phyloP scores from a whole-genome alignment of 2,113 vertebrate species.

The Holacanthus passer region DNA sequence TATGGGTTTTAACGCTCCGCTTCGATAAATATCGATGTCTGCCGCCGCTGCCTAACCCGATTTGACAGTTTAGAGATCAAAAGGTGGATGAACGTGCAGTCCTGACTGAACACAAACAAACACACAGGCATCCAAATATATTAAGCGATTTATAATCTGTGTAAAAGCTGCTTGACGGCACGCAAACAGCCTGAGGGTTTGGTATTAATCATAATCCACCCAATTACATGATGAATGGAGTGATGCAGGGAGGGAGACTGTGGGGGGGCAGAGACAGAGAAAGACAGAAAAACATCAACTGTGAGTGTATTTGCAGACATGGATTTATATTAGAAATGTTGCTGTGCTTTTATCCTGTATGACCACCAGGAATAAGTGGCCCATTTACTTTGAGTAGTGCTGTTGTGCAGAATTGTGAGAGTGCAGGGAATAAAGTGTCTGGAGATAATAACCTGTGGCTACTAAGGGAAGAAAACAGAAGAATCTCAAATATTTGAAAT shows the following conservation, averaged over 20 bases:
- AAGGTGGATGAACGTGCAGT: slow-evolving; percentile 6
- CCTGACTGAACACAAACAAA: slow-evolving; percentile 38
- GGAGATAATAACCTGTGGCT: slow-evolving; percentile 5
- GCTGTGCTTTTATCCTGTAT: neutral
- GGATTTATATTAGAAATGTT: slow-evolving; percentile 9
- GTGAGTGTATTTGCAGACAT: slow-evolving; percentile 18
- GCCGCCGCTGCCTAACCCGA: neutral
- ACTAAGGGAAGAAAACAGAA: neutral
- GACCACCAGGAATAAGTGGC: neutral
- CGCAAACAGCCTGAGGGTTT: slow-evolving; percentile 57
- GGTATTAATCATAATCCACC: slow-evolving; percentile 62
- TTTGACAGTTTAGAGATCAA: slow-evolving; percentile 60
- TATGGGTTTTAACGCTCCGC: neutral
- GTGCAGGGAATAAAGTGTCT: neutral
- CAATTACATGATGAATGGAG: slow-evolving; percentile 60
- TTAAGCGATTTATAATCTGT: slow-evolving; percentile 52
- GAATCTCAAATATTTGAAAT: slow-evolving; percentile 10
- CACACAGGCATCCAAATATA: slow-evolving; percentile 39
- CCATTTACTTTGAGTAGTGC: neutral
- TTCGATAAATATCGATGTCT: slow-evolving; percentile 29
- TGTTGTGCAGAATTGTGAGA: neutral
- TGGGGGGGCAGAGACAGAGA: slow-evolving; percentile 2
- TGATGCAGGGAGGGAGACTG: slow-evolving; percentile 5
- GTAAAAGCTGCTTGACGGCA: slow-evolving; percentile 58
- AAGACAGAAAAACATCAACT: slow-evolving; percentile 21